Conservation (phyloP, 2,113 vertebrate genomes). For the Albula glossodonta region DNA sequence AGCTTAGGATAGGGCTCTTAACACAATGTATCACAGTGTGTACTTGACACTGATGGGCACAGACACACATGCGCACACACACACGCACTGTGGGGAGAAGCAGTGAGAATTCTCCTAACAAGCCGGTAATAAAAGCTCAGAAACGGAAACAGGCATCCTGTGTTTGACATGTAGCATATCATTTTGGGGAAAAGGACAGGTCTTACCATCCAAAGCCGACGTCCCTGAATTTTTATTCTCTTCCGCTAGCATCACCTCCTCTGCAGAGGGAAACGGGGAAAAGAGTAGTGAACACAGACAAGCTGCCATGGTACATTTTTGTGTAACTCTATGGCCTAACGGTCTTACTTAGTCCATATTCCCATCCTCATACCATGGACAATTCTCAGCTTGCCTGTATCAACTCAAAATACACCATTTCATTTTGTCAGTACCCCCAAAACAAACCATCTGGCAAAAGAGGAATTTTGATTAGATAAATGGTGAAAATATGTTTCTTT, state of each 20-base stretch:
- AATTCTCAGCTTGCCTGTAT: too few species aligned
- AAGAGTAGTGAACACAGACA: conserved; percentile 12
- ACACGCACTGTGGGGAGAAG: not conserved
- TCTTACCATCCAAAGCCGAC: conserved; percentile 94
- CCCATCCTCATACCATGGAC: too few species aligned
- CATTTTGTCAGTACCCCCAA: too few species aligned
- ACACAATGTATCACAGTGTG: not conserved
- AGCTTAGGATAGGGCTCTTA: not conserved
- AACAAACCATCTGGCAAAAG: too few species aligned
- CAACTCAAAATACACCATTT: too few species aligned
- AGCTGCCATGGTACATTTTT: not conserved
- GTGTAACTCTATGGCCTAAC: not conserved
- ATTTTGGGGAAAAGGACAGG: not conserved
- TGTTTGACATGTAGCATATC: not conserved
- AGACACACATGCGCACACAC: not conserved
- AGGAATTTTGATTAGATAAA: too few species aligned
- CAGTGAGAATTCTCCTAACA: not conserved
- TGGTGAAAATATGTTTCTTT: too few species aligned
- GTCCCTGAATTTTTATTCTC: conserved; percentile 97
- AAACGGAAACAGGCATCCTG: not conserved
- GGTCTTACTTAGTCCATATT: too few species aligned
- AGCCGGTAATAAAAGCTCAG: not conserved
- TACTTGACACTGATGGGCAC: not conserved
- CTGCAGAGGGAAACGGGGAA: conserved; percentile 62
- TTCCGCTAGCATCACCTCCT: conserved; percentile 98